A percentile compares a stretch with the other conserved stretches of the same genome.
phyloP scores from a whole-genome alignment of 1,140 invertebrate species.

The Leguminivora glycinivorella region DNA sequence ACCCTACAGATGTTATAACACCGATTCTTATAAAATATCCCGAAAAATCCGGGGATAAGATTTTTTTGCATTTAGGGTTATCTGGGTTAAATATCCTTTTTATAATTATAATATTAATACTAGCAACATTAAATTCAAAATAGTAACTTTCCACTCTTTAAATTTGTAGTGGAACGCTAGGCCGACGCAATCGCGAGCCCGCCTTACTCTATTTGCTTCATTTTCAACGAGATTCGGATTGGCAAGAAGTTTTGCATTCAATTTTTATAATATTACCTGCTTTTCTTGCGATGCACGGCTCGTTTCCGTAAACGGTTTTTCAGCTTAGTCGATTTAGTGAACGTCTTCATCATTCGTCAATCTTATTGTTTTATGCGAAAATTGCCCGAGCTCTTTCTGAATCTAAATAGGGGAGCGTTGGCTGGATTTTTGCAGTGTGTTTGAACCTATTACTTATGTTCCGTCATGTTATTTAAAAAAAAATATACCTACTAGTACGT shows the following conservation, averaged over 20 bases:
- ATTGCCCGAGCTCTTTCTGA: constrained; percentile 19
- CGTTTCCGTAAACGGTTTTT: constrained; percentile 40
- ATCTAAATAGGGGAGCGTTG: constrained; percentile 12
- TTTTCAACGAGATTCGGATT: constrained; percentile 56
- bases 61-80: too few relatives aligned
- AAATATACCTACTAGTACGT: too few relatives aligned
- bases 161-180: constrained; percentile 46
- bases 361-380: constrained; percentile 33
- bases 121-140: constrained; percentile 53
- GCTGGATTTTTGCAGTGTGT: background rate
- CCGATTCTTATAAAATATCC: too few relatives aligned
- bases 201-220: constrained; percentile 55
- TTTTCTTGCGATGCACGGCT: constrained; percentile 33
- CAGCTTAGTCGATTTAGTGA: constrained; percentile 37
- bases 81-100: too few relatives aligned
- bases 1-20: too few relatives aligned
- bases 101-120: background rate
- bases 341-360: constrained; percentile 31
- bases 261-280: constrained; percentile 46
- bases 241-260: constrained; percentile 53
- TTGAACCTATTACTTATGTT: background rate
- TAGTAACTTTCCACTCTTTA: constrained; percentile 46
- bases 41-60: too few relatives aligned
- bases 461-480: background rate
- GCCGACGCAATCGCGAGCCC: constrained; percentile 46